A percentile compares a stretch with the other conserved stretches of the same genome.
These are phyloP conservation scores for Isurus oxyrinchus DNA, from an alignment of 2,113 vertebrate species.

Conservation along the genomic window DNA sequence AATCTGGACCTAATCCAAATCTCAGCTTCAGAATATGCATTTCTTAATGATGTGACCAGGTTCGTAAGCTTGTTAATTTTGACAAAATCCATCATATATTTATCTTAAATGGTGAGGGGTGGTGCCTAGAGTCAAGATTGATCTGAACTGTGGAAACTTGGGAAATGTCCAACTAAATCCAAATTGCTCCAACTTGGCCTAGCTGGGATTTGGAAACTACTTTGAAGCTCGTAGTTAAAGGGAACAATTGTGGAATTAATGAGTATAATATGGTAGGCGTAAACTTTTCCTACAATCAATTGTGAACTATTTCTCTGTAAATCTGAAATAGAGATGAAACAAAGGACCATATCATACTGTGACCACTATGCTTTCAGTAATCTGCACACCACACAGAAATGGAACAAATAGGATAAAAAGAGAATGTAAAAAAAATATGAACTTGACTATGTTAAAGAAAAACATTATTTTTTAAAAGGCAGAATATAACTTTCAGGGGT, in stretches of 20 bases:
- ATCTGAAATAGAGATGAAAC: not conserved
- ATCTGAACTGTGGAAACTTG: slow-evolving; percentile 4
- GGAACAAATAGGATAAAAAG: not conserved
- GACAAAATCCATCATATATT: not conserved
- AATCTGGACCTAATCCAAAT: not conserved
- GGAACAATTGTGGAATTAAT: not conserved
- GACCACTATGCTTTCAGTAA: not conserved
- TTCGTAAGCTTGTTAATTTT: not conserved
- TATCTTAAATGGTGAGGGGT: not conserved
- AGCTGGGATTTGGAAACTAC: not conserved
- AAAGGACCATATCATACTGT: not conserved
- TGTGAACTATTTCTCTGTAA: not conserved
- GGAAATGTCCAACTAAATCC: slow-evolving; percentile 18
- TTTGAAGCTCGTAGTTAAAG: not conserved
- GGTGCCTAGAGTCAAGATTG: not conserved
- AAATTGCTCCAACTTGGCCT: not conserved
- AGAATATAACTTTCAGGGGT: not conserved
- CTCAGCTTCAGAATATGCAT: not conserved
- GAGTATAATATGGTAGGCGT: not conserved
- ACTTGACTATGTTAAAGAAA: not conserved
- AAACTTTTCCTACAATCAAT: not conserved
- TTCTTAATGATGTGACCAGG: not conserved
- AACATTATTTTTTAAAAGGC: not conserved
- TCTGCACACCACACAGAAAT: not conserved
- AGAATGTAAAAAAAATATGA: not conserved